Conservation (phyloP, 2,888 invertebrate genomes). For the Agrotis puta region DNA sequence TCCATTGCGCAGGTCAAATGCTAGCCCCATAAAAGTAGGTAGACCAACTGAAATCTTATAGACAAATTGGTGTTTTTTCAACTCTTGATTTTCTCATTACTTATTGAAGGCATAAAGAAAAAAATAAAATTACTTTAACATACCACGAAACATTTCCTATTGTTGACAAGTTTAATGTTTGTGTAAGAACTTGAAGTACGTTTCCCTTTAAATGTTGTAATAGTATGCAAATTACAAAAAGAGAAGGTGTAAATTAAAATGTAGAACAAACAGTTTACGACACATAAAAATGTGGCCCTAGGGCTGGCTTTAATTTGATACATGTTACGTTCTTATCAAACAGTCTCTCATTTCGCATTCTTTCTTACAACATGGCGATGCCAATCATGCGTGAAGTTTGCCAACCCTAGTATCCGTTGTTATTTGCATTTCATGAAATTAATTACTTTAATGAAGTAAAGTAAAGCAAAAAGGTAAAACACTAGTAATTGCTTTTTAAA, state of each 20-base stretch:
- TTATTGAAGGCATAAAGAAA: neutral
- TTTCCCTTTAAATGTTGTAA: too few relatives aligned
- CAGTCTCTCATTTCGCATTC: conserved; percentile 61
- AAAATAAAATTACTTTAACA: neutral
- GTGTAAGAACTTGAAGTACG: neutral
- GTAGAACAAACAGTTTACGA: conserved; percentile 7
- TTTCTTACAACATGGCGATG: conserved; percentile 55
- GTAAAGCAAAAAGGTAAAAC: conserved; percentile 50
- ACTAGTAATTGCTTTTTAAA: conserved; percentile 60
- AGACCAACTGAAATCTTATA: neutral
- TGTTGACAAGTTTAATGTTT: neutral
- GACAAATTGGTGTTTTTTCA: too few relatives aligned
- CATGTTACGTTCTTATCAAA: conserved; percentile 51
- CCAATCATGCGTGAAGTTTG: conserved; percentile 60
- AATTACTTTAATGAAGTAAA: conserved; percentile 47
- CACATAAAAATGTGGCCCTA: conserved; percentile 12
- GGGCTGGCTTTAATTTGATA: conserved; percentile 51
- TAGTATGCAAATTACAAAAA: conserved; percentile 7
- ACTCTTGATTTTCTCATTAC: too few relatives aligned
- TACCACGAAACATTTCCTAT: neutral
- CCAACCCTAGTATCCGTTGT: conserved; percentile 63
- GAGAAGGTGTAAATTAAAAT: conserved; percentile 16
- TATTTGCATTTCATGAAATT: conserved; percentile 63
- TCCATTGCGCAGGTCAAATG: too few relatives aligned
- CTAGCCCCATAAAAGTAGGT: neutral